Conservation (phyloP, 2,888 invertebrate genomes). For the Ichneumoninae sp. region DNA sequence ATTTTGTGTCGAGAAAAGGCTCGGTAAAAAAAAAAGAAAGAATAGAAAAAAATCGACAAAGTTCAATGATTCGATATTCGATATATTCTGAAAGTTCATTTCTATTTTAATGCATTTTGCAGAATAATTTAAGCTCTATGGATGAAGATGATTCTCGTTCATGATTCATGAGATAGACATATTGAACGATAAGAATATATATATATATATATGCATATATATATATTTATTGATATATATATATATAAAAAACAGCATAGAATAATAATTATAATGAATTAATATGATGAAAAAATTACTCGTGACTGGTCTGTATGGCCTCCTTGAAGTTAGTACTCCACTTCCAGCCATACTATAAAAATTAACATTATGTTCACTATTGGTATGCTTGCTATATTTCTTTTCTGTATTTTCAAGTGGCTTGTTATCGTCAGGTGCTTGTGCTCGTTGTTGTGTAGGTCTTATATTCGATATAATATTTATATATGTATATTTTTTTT, state of each 20-base stretch:
- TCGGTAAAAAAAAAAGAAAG: constrained; percentile 25
- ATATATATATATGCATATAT: constrained; percentile 64
- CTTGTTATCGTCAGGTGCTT: constrained; percentile 56
- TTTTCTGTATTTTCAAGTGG: constrained; percentile 55
- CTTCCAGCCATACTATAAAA: constrained; percentile 95
- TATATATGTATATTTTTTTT: constrained; percentile 21
- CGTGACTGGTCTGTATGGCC: constrained; percentile 93
- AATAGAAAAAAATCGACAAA: constrained; percentile 29
- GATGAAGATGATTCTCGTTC: constrained; percentile 77
- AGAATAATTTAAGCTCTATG: constrained; percentile 78
- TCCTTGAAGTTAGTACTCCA: constrained; percentile 98
- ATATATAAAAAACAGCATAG: constrained; percentile 78
- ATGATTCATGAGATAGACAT: constrained; percentile 80
- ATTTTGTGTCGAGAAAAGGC: constrained; percentile 32
- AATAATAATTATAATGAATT: constrained; percentile 80
- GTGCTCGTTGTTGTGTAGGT: constrained; percentile 62
- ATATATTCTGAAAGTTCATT: constrained; percentile 61
- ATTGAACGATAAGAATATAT: constrained; percentile 78
- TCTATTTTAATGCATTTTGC: constrained; percentile 69
- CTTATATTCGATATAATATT: constrained; percentile 40
- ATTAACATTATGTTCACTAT: constrained; percentile 83
- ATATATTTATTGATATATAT: constrained; percentile 67
- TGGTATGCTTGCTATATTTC: constrained; percentile 58
- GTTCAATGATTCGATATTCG: constrained; percentile 28
- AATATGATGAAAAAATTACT: constrained; percentile 87